These are phyloP conservation scores for Apteryx owenii DNA, from an alignment of 2,113 vertebrate species.

Conservation along the genomic window DNA sequence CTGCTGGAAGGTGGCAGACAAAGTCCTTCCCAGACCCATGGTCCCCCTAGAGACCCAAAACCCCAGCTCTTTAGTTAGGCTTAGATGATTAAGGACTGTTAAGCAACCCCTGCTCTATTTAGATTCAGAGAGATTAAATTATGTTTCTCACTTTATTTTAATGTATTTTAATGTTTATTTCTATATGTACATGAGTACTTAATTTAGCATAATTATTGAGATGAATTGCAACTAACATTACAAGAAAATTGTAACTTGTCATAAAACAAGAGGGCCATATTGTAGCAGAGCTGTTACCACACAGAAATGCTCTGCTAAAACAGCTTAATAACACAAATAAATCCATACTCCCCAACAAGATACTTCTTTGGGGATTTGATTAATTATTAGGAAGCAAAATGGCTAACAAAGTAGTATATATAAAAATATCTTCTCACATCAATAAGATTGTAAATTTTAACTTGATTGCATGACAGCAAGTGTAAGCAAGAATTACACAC, in stretches of 20 bases:
- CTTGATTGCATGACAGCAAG: constrained; percentile 72
- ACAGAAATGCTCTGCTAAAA: constrained; percentile 63
- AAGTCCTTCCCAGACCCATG: not conserved
- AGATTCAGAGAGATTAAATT: constrained; percentile 49
- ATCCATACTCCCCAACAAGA: constrained; percentile 53
- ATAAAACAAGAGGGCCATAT: constrained; percentile 75
- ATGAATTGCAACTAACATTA: constrained; percentile 78
- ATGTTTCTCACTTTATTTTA: constrained; percentile 65
- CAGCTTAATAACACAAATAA: constrained; percentile 76
- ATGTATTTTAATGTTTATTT: constrained; percentile 77
- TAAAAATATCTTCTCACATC: constrained; percentile 79
- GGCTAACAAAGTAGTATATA: constrained; percentile 76
- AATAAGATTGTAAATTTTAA: constrained; percentile 76
- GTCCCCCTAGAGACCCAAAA: not conserved
- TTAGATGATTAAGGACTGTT: not conserved
- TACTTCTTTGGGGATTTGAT: constrained; percentile 72
- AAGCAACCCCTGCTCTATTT: not conserved
- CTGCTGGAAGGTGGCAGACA: not conserved
- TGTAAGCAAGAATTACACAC: constrained; percentile 79
- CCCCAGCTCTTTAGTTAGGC: not conserved
- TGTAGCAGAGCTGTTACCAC: constrained; percentile 69
- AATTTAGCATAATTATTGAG: constrained; percentile 83
- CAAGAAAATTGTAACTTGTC: constrained; percentile 86
- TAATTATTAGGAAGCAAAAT: constrained; percentile 81
- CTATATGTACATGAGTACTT: constrained; percentile 75